Evolutionary conservation across 2,888 invertebrate genomes (phyloP).

Genomic region (Ctena decussata): DNA sequence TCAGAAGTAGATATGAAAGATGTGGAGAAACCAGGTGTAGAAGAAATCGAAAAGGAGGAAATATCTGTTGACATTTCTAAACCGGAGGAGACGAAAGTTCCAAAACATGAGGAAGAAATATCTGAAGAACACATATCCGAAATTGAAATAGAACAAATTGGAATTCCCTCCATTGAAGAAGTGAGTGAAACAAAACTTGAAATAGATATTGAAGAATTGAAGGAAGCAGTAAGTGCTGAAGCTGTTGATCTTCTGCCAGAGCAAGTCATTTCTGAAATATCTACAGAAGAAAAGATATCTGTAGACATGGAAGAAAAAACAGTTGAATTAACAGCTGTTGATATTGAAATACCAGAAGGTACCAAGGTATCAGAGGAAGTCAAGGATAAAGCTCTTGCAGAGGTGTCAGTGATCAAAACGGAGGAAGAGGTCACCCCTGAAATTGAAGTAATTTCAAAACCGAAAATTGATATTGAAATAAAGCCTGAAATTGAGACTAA

Average conservation of each 20-base stretch:
- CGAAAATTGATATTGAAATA: neutral
- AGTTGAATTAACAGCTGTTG: neutral
- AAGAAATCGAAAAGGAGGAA: constrained; percentile 11
- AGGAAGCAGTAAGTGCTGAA: neutral
- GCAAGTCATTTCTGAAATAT: neutral
- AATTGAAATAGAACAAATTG: neutral
- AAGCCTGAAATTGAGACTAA: neutral
- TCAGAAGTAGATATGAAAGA: constrained; percentile 3
- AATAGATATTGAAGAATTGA: constrained; percentile 29
- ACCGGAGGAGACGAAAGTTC: neutral
- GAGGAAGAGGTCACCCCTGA: neutral
- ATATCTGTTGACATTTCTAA: constrained; percentile 2
- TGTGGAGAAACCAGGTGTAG: neutral
- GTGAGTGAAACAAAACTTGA: constrained; percentile 16
- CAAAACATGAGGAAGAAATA: neutral
- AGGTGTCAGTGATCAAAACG: constrained; percentile 1
- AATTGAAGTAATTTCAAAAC: neutral
- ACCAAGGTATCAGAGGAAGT: neutral
- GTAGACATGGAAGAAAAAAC: neutral
- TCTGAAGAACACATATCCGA: neutral
- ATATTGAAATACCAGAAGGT: neutral
- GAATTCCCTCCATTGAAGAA: neutral
- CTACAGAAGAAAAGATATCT: constrained; percentile 3
- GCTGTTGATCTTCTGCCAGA: neutral
- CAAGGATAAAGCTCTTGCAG: neutral